A percentile compares a stretch with the other conserved stretches of the same genome.
Conservation (phyloP, 2,888 invertebrate genomes). For the Chrysolina oricalcia region DNA sequence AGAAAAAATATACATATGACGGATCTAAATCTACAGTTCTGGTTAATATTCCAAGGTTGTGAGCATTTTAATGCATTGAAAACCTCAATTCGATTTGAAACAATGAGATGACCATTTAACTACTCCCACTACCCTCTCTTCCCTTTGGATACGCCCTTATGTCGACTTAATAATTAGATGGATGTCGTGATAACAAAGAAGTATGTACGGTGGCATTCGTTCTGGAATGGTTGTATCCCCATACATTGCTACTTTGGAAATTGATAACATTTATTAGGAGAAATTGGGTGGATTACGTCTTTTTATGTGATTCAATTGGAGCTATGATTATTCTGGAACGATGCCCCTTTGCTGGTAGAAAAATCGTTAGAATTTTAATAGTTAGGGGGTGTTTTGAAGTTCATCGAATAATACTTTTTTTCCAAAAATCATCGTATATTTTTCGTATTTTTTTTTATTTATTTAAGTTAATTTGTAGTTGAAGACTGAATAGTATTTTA, state of each 20-base stretch:
- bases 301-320: neutral
- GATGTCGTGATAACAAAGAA: slow-evolving; percentile 5
- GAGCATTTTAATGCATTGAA: too few species aligned
- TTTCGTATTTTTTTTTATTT: slow-evolving; percentile 43
- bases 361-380: slow-evolving; percentile 2
- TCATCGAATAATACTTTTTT: slow-evolving; percentile 29
- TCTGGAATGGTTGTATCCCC: neutral
- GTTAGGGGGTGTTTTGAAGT: neutral
- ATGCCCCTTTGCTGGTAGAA: neutral
- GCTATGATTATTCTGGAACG: neutral
- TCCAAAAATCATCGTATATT: slow-evolving; percentile 32
- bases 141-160: neutral
- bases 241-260: too few species aligned
- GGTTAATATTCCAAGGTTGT: too few species aligned
- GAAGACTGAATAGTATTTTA: slow-evolving; percentile 54
- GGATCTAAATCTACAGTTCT: too few species aligned
- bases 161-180: neutral
- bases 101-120: too few species aligned
- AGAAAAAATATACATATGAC: too few species aligned
- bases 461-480: slow-evolving; percentile 52
- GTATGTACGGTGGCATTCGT: neutral
- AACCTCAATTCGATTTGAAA: too few species aligned
- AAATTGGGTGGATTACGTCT: too few species aligned
- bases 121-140: too few species aligned
- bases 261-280: too few species aligned